Conservation (phyloP, 2,113 vertebrate genomes). For the Chlorodrepanis virens region DNA sequence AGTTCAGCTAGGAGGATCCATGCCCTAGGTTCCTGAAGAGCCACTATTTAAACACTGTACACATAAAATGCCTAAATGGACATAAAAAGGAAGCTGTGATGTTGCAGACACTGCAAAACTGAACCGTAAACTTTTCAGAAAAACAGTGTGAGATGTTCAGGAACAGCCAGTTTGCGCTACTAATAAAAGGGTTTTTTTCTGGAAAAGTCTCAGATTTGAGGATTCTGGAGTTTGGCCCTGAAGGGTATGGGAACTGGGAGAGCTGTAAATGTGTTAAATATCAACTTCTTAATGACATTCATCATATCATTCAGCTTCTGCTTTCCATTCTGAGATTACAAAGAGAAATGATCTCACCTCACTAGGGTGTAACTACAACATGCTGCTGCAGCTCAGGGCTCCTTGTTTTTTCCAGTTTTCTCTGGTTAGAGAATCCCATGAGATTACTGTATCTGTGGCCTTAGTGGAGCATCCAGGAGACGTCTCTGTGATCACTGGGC, state of each 20-base stretch:
- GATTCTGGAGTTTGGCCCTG: not conserved
- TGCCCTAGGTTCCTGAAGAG: not conserved
- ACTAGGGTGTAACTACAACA: not conserved
- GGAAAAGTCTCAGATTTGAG: not conserved
- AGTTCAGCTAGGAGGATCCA: not conserved
- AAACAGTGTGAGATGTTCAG: not conserved
- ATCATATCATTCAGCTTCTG: not conserved
- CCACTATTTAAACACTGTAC: not conserved
- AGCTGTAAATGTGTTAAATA: not conserved
- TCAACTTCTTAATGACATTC: not conserved
- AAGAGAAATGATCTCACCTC: slow-evolving; percentile 36
- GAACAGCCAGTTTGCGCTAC: not conserved
- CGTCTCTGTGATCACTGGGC: not conserved
- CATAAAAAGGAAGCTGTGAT: not conserved
- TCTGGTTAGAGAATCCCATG: not conserved
- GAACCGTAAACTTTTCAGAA: not conserved
- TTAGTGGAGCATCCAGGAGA: not conserved
- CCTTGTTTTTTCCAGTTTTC: not conserved
- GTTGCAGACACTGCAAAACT: not conserved
- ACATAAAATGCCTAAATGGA: not conserved
- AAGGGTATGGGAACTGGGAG: not conserved
- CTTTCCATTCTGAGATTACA: slow-evolving; percentile 1
- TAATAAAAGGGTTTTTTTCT: not conserved
- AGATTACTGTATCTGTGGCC: not conserved
- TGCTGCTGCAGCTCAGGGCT: slow-evolving; percentile 29